Conservation (phyloP, 1,140 invertebrate species). For the Diorhabda sublineata region DNA sequence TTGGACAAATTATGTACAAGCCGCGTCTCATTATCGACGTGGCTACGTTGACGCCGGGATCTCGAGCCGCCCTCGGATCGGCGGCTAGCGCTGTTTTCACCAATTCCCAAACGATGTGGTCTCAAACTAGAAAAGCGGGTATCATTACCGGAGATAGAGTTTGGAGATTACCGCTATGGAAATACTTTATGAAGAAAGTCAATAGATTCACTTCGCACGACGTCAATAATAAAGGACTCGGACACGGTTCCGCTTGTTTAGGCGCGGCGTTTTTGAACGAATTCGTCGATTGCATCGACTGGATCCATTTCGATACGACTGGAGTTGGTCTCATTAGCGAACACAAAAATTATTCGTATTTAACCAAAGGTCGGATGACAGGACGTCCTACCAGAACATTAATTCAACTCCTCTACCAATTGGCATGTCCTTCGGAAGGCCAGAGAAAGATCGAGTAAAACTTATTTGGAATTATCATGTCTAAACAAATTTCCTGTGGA, state of each 20-base stretch:
- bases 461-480: no score
- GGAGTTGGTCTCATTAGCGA: conserved; percentile 57
- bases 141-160: conserved; percentile 58
- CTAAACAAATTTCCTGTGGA: no score
- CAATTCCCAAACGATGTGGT: conserved; percentile 51
- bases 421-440: conserved; percentile 48
- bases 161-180: conserved; percentile 63
- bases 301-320: conserved; percentile 70
- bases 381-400: conserved; percentile 61
- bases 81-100: conserved; percentile 57
- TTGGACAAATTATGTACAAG: conserved; percentile 60
- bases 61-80: conserved; percentile 52
- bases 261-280: conserved; percentile 70
- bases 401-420: conserved; percentile 55
- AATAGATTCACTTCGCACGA: conserved; percentile 51
- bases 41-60: conserved; percentile 59
- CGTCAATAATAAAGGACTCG: conserved; percentile 58
- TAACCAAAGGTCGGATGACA: conserved; percentile 54
- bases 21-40: conserved; percentile 63
- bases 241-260: conserved; percentile 57
- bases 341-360: conserved; percentile 57
- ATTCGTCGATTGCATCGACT: conserved; percentile 60
- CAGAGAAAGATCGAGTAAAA: conserved; percentile 25
- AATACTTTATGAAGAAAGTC: conserved; percentile 55
- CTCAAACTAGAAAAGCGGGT: conserved; percentile 48